These are phyloP conservation scores for Drosophila cracens DNA, from an alignment of 2,888 invertebrate species.

Conservation along the genomic window DNA sequence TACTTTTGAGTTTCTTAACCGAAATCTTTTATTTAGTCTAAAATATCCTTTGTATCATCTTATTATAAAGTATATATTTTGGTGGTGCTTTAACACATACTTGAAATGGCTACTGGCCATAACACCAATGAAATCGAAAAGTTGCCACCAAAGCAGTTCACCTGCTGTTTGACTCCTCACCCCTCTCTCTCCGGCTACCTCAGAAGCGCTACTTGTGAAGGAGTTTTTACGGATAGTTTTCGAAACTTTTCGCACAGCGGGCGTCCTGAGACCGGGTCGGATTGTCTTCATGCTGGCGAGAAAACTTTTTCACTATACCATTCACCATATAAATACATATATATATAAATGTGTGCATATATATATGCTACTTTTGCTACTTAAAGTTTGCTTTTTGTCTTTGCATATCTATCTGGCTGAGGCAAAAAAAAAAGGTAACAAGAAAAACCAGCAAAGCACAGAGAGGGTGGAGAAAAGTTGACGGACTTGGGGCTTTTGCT, in stretches of 20 bases:
- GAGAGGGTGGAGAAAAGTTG: slow-evolving; percentile 48
- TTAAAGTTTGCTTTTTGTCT: slow-evolving; percentile 80
- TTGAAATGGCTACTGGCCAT: slow-evolving; percentile 49
- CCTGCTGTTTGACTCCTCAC: slow-evolving; percentile 46
- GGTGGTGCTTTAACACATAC: slow-evolving; percentile 38
- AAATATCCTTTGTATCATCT: not conserved
- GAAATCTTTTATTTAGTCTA: not conserved
- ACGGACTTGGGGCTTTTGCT: slow-evolving; percentile 59
- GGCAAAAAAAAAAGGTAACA: slow-evolving; percentile 7
- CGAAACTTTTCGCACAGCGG: slow-evolving; percentile 64
- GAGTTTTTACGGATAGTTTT: slow-evolving; percentile 74
- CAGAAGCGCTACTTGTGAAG: slow-evolving; percentile 49
- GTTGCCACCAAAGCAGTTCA: slow-evolving; percentile 57
- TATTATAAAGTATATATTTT: not conserved
- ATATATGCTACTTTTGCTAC: slow-evolving; percentile 70
- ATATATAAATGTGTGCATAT: not conserved
- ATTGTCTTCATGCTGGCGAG: slow-evolving; percentile 27
- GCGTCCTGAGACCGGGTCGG: slow-evolving; percentile 28
- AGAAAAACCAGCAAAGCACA: slow-evolving; percentile 23
- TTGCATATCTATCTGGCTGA: slow-evolving; percentile 57
- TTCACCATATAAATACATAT: slow-evolving; percentile 22
- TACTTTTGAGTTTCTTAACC: not conserved
- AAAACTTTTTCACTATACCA: slow-evolving; percentile 69
- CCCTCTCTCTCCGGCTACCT: not conserved
- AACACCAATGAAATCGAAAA: slow-evolving; percentile 75